Conservation (phyloP, 2,888 invertebrate species). For the Psylliodes chrysocephalus region DNA sequence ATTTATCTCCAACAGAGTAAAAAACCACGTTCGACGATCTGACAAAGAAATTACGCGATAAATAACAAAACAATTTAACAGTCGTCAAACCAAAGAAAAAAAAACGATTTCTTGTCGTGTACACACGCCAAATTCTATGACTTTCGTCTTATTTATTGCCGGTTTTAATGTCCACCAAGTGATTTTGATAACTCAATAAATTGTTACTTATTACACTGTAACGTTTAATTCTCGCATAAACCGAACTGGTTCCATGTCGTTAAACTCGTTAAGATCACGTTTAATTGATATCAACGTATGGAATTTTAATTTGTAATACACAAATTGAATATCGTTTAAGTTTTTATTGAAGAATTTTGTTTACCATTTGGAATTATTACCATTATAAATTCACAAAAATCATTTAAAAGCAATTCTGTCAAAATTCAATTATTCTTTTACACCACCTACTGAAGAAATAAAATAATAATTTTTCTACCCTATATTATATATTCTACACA, state of each 20-base stretch:
- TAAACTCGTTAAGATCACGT: slow-evolving; percentile 17
- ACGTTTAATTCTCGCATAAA: slow-evolving; percentile 11
- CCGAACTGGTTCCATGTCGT: slow-evolving; percentile 24
- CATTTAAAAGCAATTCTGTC: too few relatives aligned
- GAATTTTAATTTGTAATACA: slow-evolving; percentile 18
- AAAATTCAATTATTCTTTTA: too few relatives aligned
- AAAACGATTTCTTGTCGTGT: background rate
- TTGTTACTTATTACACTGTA: slow-evolving; percentile 12
- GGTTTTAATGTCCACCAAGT: slow-evolving; percentile 7
- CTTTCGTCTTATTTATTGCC: slow-evolving; percentile 7
- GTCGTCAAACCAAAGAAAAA: slow-evolving; percentile 1
- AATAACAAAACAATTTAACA: slow-evolving; percentile 6
- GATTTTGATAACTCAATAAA: slow-evolving; percentile 17
- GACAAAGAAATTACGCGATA: slow-evolving; percentile 10
- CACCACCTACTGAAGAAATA: too few relatives aligned
- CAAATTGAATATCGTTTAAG: slow-evolving; percentile 12
- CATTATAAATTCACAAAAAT: too few relatives aligned
- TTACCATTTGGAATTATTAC: background rate
- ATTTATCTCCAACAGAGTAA: slow-evolving; percentile 2
- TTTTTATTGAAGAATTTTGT: background rate
- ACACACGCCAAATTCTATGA: slow-evolving; percentile 2
- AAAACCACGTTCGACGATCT: background rate
- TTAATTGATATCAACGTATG: slow-evolving; percentile 19
- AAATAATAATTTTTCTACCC: too few relatives aligned
- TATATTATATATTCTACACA: too few relatives aligned